These are phyloP conservation scores for Synanthedon andrenaeformis DNA, from an alignment of 2,888 invertebrate species.

Conservation along the genomic window DNA sequence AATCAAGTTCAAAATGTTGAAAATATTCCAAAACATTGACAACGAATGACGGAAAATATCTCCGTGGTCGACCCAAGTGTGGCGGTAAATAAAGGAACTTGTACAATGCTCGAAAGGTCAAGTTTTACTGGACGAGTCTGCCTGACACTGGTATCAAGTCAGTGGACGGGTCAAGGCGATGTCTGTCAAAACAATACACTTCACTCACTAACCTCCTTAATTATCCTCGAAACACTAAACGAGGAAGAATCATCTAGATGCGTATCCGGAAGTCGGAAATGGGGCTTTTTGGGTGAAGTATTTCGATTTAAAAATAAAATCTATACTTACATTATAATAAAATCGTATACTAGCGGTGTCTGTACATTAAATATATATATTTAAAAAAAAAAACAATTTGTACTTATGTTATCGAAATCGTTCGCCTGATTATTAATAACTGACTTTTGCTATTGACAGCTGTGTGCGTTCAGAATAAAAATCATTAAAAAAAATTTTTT, in stretches of 20 bases:
- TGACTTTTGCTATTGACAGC: no score
- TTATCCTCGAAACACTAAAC: conserved; percentile 12
- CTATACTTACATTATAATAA: no score
- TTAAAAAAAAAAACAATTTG: no score
- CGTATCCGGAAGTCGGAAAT: conserved; percentile 36
- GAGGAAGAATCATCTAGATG: conserved; percentile 20
- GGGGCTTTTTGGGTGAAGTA: background rate
- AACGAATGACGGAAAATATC: conserved; percentile 16
- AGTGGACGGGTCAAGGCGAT: conserved; percentile 38
- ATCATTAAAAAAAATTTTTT: no score
- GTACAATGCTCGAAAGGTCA: conserved; percentile 31
- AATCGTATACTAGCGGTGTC: no score
- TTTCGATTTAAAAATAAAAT: no score
- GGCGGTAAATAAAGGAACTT: conserved; percentile 45
- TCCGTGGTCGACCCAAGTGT: conserved; percentile 11
- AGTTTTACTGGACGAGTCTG: conserved; percentile 26
- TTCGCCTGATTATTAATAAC: no score
- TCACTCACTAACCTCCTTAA: conserved; percentile 6
- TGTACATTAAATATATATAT: no score
- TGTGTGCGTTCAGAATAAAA: no score
- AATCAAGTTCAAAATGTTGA: background rate
- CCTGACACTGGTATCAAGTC: conserved; percentile 17
- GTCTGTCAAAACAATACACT: conserved; percentile 26
- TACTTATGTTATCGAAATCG: no score
- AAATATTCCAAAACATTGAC: background rate